Evolutionary conservation across 2,797 vertebrate genomes (phyloP), one percentile per base, ranked within the genome.

Genomic region (Podarcis siculus): DNA sequence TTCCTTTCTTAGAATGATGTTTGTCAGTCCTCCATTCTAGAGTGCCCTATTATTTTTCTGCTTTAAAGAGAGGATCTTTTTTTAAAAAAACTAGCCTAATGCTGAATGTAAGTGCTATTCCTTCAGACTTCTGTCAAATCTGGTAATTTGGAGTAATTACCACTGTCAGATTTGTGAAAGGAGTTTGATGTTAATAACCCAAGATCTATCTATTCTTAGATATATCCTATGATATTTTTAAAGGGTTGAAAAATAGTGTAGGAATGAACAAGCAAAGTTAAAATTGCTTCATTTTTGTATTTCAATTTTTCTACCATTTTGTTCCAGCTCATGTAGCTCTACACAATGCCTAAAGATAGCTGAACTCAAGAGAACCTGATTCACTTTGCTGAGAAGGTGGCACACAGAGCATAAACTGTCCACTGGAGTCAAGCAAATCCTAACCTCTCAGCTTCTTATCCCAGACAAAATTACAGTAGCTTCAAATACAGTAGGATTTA

Each of bases 81-180:
- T 35, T 13, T 73, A 96, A 92, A 95, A 91, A 93, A 92, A 93
- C 7, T 93, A 91, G 88, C 91, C 94, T 95, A 96, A 95, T 94
- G 83, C 89, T 94, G 27, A 61, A 91, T 94, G 88, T 15, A 97
- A 97, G 96, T 95, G 95, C 94, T 87, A 90, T 66, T 85, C 92
- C 92, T 95, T 94, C 90, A 93, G 94, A 82, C 3, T 92, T 90
- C 94, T 96, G 96, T 96, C 95, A 96, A 93, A 94, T 95, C 88
- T 77, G 89, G 89, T 95, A 93, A 96, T 96, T 96, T 94, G 93
- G 93, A 96, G 95, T 96, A 96, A 97, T 97, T 97, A 92, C 92
- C 86, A 92, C 94, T 95, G 93, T 95, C 92, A 94, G 87, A 89
- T 89, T 94, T 93, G 93, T 91, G 91, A 92, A 94, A 93, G 90